A percentile compares a stretch with the other conserved stretches of the same genome.
Conservation (phyloP, 2,113 vertebrate species). For the Telmatochromis sp. region DNA sequence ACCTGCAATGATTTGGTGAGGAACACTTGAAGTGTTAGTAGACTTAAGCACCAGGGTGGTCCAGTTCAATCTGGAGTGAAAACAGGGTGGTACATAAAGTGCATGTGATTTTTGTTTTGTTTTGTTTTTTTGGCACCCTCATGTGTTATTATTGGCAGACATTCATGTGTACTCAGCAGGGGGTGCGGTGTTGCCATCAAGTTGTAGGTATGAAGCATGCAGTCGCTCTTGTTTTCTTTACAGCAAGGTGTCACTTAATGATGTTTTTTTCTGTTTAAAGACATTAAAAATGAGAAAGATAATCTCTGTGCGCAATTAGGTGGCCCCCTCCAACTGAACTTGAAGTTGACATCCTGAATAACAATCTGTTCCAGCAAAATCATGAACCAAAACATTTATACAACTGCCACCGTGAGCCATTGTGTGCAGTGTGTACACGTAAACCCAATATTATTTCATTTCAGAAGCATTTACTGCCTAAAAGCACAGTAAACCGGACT, state of each 20-base stretch:
- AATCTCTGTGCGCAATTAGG: neutral
- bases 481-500: neutral
- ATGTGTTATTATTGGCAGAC: slow-evolving; percentile 54
- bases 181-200: neutral
- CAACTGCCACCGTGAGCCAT: neutral
- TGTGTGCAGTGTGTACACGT: neutral
- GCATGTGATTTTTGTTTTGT: slow-evolving; percentile 36
- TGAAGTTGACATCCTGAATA: slow-evolving; percentile 33
- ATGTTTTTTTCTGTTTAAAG: slow-evolving; percentile 22
- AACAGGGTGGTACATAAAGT: slow-evolving; percentile 21
- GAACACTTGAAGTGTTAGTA: slow-evolving; percentile 20
- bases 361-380: slow-evolving; percentile 25
- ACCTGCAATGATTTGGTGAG: slow-evolving; percentile 33
- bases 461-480: slow-evolving; percentile 10
- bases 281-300: neutral
- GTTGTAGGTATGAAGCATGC: neutral
- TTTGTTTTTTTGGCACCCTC: slow-evolving; percentile 20
- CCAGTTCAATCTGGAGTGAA: slow-evolving; percentile 31
- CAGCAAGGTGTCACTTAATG: neutral
- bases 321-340: neutral
- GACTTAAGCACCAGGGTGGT: slow-evolving; percentile 49
- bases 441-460: neutral
- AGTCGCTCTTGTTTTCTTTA: neutral
- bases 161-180: slow-evolving; percentile 30
- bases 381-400: slow-evolving; percentile 30